Evolutionary conservation across 1,140 invertebrate genomes (phyloP).

Genomic region (Eufriesea mexicana): DNA sequence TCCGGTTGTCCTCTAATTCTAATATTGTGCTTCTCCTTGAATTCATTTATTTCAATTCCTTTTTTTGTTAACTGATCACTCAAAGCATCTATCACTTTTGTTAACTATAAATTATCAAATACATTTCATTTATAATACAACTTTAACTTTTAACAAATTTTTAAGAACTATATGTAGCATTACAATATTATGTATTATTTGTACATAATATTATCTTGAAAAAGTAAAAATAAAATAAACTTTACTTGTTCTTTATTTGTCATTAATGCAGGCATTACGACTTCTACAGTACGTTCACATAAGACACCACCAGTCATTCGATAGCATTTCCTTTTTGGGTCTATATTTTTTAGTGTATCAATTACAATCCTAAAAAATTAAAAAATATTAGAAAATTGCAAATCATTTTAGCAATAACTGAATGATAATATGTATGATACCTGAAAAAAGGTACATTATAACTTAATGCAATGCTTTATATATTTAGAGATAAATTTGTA

Average conservation of each 20-base stretch:
- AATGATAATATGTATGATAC: background rate
- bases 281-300: slow-evolving; percentile 95
- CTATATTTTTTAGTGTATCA: slow-evolving; percentile 94
- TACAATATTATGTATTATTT: background rate
- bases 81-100: slow-evolving; percentile 89
- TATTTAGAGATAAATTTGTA: background rate
- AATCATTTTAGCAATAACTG: background rate
- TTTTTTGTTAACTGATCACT: slow-evolving; percentile 93
- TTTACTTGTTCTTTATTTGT: slow-evolving; percentile 90
- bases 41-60: slow-evolving; percentile 95
- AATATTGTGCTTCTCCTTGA: slow-evolving; percentile 95
- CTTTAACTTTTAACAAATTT: background rate
- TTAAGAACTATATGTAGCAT: background rate
- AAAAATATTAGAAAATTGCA: no score
- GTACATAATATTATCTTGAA: background rate
- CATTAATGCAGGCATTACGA: slow-evolving; percentile 92
- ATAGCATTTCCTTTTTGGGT: slow-evolving; percentile 94
- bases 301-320: slow-evolving; percentile 96
- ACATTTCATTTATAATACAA: background rate
- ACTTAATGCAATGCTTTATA: background rate
- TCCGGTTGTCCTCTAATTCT: slow-evolving; percentile 87
- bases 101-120: slow-evolving; percentile 84
- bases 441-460: background rate
- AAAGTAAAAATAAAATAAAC: background rate
- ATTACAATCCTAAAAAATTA: slow-evolving; percentile 93